Percentiles rank a stretch among this genome's conserved stretches.
These are phyloP conservation scores for Novumbra hubbsi DNA, from an alignment of 2,797 vertebrate species.

Conservation along the genomic window DNA sequence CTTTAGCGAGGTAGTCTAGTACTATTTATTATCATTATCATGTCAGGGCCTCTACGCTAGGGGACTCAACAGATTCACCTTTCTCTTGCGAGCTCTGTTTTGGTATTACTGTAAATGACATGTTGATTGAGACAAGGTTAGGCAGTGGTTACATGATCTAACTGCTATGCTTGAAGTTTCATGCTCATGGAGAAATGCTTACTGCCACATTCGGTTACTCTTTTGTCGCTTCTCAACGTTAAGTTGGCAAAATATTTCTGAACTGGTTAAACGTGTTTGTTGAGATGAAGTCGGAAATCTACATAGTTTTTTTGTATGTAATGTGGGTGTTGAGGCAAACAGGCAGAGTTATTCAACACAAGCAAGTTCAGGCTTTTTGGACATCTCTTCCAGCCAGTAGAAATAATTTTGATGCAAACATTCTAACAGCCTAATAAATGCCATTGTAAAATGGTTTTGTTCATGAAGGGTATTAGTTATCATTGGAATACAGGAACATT, in stretches of 20 bases:
- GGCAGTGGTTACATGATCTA: constrained; percentile 1
- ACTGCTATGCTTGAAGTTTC: neutral
- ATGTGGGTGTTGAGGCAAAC: neutral
- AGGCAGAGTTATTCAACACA: neutral
- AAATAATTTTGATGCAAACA: no score
- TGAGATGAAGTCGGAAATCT: neutral
- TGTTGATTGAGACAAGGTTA: constrained; percentile 33
- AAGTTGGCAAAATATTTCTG: neutral
- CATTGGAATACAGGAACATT: no score
- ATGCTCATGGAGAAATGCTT: neutral
- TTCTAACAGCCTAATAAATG: no score
- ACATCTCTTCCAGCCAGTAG: no score
- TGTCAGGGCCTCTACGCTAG: constrained; percentile 1
- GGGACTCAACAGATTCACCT: neutral
- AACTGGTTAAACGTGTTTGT: neutral
- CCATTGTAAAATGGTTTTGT: no score
- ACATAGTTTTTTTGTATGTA: neutral
- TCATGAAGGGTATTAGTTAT: no score
- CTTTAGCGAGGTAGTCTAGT: neutral
- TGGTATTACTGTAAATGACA: constrained; percentile 46
- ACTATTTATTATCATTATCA: neutral
- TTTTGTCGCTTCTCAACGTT: neutral
- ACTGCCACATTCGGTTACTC: neutral
- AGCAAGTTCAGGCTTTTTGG: no score
- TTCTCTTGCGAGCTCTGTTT: constrained; percentile 4